Evolutionary conservation across 2,113 vertebrate genomes (phyloP).

Genomic region (Callopanchax toddi): DNA sequence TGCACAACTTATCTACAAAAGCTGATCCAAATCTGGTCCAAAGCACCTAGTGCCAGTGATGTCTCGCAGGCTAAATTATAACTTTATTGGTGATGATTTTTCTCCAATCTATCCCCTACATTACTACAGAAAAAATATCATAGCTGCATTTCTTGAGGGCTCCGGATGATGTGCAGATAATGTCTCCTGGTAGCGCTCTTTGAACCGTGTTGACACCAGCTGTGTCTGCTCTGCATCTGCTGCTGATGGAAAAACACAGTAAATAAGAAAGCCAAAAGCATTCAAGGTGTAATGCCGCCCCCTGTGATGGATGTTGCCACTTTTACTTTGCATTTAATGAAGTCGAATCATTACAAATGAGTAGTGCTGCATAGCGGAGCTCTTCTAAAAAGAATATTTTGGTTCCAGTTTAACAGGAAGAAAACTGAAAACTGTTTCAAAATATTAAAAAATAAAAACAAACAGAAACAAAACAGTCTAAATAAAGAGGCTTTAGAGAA

Average conservation of each 20-base stretch:
- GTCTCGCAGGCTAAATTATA: not conserved
- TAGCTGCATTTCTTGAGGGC: conserved; percentile 27
- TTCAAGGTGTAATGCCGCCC: conserved; percentile 63
- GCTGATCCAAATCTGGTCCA: conserved; percentile 8
- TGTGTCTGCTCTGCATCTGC: conserved; percentile 29
- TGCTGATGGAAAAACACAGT: conserved; percentile 45
- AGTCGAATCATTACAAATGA: conserved; percentile 70
- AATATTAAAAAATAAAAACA: conserved; percentile 37
- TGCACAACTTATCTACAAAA: conserved; percentile 5
- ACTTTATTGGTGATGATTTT: conserved; percentile 18
- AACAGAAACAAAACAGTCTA: conserved; percentile 30
- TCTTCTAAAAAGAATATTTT: conserved; percentile 35
- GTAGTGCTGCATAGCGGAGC: conserved; percentile 21
- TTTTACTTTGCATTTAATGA: conserved; percentile 57
- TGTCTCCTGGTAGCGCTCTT: conserved; percentile 14
- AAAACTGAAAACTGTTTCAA: conserved; percentile 46
- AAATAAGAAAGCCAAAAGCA: conserved; percentile 69
- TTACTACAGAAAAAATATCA: conserved; percentile 9
- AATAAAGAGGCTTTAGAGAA: conserved; percentile 28
- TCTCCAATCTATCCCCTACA: conserved; percentile 10
- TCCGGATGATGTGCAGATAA: conserved; percentile 13
- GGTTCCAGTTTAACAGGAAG: conserved; percentile 60
- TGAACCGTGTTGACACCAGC: conserved; percentile 15
- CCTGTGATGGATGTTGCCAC: conserved; percentile 50
- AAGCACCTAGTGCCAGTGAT: not conserved